Evolutionary conservation across 2,888 invertebrate species (phyloP).

Genomic region (Atethmia centrago): DNA sequence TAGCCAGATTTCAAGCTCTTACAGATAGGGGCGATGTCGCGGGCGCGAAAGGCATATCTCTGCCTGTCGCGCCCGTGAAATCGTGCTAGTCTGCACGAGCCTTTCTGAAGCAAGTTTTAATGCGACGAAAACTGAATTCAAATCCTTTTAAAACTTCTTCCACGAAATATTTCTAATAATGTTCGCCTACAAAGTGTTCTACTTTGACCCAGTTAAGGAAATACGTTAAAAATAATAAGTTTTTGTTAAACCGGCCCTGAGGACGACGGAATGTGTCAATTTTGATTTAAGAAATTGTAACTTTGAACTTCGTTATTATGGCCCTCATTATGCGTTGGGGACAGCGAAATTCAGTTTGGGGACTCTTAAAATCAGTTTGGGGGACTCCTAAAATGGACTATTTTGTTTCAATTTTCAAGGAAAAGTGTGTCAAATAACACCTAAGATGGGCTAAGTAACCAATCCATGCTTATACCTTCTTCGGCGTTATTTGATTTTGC

Average conservation of each 20-base stretch:
- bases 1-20: too few relatives aligned
- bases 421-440: background rate
- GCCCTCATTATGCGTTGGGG: conserved; percentile 39
- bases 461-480: too few relatives aligned
- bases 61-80: too few relatives aligned
- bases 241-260: conserved; percentile 41
- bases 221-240: conserved; percentile 48
- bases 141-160: conserved; percentile 38
- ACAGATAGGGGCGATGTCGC: too few relatives aligned
- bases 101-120: conserved; percentile 18
- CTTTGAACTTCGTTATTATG: conserved; percentile 45
- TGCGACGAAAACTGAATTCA: conserved; percentile 34
- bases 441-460: background rate
- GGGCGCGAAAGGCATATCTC: too few relatives aligned
- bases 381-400: conserved; percentile 1
- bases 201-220: conserved; percentile 54
- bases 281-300: conserved; percentile 60
- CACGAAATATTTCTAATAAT: conserved; percentile 48
- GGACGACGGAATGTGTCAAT: conserved; percentile 57
- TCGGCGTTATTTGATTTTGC: too few relatives aligned
- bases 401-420: conserved; percentile 17
- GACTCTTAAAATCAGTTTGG: conserved; percentile 40
- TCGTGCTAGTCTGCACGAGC: too few relatives aligned
- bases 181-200: conserved; percentile 19
- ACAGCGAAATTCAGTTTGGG: conserved; percentile 49